Percentiles rank a stretch among this genome's conserved stretches.
These are phyloP conservation scores for Littorina saxatilis DNA, from an alignment of 1,140 invertebrate genomes.

Conservation along the genomic window DNA sequence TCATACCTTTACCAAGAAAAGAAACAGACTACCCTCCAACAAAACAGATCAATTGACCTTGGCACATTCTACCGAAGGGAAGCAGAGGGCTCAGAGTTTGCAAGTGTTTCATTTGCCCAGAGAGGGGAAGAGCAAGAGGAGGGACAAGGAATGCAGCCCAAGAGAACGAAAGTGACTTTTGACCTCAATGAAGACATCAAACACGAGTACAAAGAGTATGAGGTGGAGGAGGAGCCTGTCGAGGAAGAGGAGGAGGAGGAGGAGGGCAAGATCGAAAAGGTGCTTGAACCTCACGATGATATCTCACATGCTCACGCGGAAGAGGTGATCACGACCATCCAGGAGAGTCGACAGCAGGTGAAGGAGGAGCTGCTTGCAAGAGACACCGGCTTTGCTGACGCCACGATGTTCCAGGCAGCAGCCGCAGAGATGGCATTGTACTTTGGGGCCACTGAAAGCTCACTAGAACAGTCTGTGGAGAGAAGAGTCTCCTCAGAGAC, in stretches of 20 bases:
- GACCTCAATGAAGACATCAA: slow-evolving; percentile 42
- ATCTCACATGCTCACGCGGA: slow-evolving; percentile 66
- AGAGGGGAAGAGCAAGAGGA: slow-evolving; percentile 14
- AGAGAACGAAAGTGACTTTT: slow-evolving; percentile 52
- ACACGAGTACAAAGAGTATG: slow-evolving; percentile 16
- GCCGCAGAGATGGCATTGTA: slow-evolving; percentile 39
- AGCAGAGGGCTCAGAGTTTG: slow-evolving; percentile 39
- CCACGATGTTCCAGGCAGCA: neutral
- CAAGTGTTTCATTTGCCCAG: slow-evolving; percentile 23
- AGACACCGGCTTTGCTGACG: slow-evolving; percentile 30
- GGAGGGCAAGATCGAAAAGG: neutral
- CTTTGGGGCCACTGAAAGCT: slow-evolving; percentile 37
- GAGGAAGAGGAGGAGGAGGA: neutral
- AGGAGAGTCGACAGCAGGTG: slow-evolving; percentile 60
- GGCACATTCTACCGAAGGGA: slow-evolving; percentile 66
- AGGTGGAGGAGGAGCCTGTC: slow-evolving; percentile 36
- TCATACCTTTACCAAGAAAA: slow-evolving; percentile 62
- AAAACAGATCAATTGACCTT: slow-evolving; percentile 64
- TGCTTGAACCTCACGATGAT: slow-evolving; percentile 67
- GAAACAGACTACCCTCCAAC: slow-evolving; percentile 46
- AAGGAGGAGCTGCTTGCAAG: slow-evolving; percentile 47
- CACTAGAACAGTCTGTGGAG: slow-evolving; percentile 32
- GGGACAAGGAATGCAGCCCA: slow-evolving; percentile 9
- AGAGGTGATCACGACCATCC: slow-evolving; percentile 65
- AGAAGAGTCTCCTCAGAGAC: slow-evolving; percentile 16